A percentile compares a stretch with the other conserved stretches of the same genome.
phyloP scores from a whole-genome alignment of 2,113 vertebrate genomes.

The Lipotes vexillifer region DNA sequence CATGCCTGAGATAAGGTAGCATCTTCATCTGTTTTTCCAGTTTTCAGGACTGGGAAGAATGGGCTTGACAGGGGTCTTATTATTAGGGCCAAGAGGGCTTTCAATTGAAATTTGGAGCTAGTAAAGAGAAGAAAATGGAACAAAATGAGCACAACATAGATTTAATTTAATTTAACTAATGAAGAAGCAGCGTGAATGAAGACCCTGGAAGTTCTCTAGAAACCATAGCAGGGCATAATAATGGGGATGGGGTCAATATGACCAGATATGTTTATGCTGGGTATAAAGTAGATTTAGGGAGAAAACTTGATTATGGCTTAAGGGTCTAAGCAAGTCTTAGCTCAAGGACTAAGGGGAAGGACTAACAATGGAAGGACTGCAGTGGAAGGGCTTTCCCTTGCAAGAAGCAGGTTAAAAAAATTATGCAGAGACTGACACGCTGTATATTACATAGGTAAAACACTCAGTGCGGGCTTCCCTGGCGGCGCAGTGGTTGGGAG shows the following conservation, averaged over 20 bases:
- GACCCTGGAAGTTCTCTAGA: background rate
- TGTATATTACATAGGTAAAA: background rate
- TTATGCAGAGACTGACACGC: background rate
- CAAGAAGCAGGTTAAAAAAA: background rate
- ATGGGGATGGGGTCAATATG: background rate
- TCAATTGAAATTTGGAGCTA: background rate
- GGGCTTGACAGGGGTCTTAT: background rate
- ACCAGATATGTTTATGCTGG: background rate
- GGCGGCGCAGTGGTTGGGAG: too few relatives aligned
- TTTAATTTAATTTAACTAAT: background rate
- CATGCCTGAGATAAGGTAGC: background rate
- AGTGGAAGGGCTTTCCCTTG: background rate
- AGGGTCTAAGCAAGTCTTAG: background rate
- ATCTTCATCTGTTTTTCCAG: background rate
- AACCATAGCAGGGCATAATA: background rate
- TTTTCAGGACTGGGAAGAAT: background rate
- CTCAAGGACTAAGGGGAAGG: background rate
- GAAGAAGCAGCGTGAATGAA: background rate
- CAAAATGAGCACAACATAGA: background rate
- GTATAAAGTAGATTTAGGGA: background rate
- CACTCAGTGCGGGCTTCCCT: background rate
- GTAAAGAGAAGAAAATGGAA: constrained; percentile 2
- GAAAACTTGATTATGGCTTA: background rate
- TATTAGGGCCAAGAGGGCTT: background rate
- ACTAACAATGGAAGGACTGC: background rate